Percentiles rank a stretch among this genome's conserved stretches.
Evolutionary conservation across 1,140 invertebrate species (phyloP).

Genomic region (Laupala kohalensis): DNA sequence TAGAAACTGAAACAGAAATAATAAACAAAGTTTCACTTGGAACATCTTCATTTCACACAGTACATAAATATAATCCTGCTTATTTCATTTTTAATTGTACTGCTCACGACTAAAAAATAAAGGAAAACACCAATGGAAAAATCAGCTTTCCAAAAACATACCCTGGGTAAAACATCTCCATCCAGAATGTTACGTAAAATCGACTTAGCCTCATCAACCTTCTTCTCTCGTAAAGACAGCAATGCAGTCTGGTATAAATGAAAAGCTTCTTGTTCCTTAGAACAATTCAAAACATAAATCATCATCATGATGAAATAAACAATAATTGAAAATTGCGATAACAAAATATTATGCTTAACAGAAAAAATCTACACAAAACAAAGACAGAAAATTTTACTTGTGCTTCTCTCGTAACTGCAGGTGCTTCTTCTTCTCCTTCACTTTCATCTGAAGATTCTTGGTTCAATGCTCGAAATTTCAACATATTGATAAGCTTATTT

Average conservation of each 20-base stretch:
- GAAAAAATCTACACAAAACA: slow-evolving; percentile 9
- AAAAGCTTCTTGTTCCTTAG: slow-evolving; percentile 53
- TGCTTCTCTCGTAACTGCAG: slow-evolving; percentile 49
- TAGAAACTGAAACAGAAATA: no score
- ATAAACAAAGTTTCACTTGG: no score
- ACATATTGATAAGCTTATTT: no score
- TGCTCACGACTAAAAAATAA: no score
- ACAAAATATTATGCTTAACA: background rate
- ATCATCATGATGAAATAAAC: no score
- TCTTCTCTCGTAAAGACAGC: slow-evolving; percentile 41
- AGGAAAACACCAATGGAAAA: background rate
- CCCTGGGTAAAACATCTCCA: slow-evolving; percentile 45
- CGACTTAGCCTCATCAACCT: slow-evolving; percentile 40
- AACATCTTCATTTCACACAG: no score
- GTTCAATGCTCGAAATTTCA: slow-evolving; percentile 54
- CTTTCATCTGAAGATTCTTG: slow-evolving; percentile 44
- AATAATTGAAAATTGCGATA: no score
- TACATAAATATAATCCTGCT: no score
- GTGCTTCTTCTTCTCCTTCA: slow-evolving; percentile 35
- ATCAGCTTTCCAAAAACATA: slow-evolving; percentile 1
- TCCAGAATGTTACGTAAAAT: slow-evolving; percentile 47
- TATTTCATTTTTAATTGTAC: no score
- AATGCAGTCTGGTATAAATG: slow-evolving; percentile 54
- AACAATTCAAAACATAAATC: slow-evolving; percentile 3
- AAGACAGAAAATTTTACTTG: slow-evolving; percentile 30